phyloP scores from a whole-genome alignment of 2,797 vertebrate species.

The Brotula barbata region DNA sequence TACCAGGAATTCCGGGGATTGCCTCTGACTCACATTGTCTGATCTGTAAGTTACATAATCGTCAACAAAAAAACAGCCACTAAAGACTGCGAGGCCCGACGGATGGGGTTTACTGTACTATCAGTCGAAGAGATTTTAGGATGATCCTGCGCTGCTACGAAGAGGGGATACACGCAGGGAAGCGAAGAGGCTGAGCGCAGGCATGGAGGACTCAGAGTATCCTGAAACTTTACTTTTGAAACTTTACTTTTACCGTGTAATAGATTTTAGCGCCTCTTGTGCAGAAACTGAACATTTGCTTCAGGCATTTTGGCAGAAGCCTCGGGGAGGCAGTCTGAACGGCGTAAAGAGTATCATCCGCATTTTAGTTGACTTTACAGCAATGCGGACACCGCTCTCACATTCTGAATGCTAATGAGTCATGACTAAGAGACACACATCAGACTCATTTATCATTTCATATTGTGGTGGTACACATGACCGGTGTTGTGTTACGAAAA shows the following conservation, averaged over 20 bases:
- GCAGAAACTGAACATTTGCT: constrained; percentile 59
- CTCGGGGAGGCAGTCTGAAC: constrained; percentile 53
- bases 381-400: constrained; percentile 40
- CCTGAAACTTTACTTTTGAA: constrained; percentile 48
- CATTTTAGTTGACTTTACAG: constrained; percentile 54
- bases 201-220: constrained; percentile 34
- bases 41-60: not conserved
- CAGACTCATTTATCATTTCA: constrained; percentile 8
- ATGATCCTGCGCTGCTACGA: constrained; percentile 11
- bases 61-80: not conserved
- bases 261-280: constrained; percentile 49
- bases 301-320: constrained; percentile 60
- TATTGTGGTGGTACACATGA: constrained; percentile 1
- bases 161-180: constrained; percentile 10
- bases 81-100: not conserved
- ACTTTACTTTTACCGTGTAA: constrained; percentile 47
- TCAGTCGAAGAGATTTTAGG: constrained; percentile 14
- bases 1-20: constrained; percentile 11
- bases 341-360: constrained; percentile 53
- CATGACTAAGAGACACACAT: constrained; percentile 4
- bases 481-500: constrained; percentile 1
- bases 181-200: constrained; percentile 19
- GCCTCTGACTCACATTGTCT: constrained; percentile 4
- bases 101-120: not conserved
- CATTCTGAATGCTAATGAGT: constrained; percentile 53